phyloP scores from a whole-genome alignment of 2,113 vertebrate genomes.

The Halichoerus grypus region DNA sequence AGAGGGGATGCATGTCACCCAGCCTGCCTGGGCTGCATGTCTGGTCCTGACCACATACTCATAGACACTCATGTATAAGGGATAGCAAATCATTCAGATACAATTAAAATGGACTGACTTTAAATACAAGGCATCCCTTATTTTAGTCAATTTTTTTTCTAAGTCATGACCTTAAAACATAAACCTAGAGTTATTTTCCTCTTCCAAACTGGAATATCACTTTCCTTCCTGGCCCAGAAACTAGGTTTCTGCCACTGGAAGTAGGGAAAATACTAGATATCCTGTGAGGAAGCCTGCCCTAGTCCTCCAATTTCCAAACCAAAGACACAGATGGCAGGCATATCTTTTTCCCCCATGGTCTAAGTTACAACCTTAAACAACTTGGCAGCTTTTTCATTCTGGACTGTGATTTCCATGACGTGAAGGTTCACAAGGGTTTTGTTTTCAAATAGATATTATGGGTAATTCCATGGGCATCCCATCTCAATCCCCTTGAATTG shows the following conservation, averaged over 20 bases:
- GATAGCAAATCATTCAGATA: not conserved
- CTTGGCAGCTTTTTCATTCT: constrained; percentile 48
- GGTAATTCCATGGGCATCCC: constrained; percentile 57
- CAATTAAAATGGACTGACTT: constrained; percentile 45
- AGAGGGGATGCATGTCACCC: not conserved
- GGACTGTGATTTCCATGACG: constrained; percentile 55
- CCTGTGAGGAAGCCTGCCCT: constrained; percentile 61
- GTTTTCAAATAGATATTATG: constrained; percentile 45
- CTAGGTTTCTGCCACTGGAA: constrained; percentile 2
- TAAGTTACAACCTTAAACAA: constrained; percentile 71
- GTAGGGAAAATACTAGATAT: constrained; percentile 70
- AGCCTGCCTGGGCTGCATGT: not conserved
- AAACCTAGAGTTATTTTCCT: constrained; percentile 57
- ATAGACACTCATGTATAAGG: not conserved
- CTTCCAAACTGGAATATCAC: constrained; percentile 67
- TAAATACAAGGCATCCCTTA: constrained; percentile 56
- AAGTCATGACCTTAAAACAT: constrained; percentile 62
- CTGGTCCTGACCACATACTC: not conserved
- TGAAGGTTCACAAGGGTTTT: constrained; percentile 51
- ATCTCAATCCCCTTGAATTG: constrained; percentile 47
- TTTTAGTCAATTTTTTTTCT: constrained; percentile 35
- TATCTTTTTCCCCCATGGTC: constrained; percentile 42
- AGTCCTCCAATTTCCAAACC: constrained; percentile 74
- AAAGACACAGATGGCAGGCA: constrained; percentile 72
- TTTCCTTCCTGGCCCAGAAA: constrained; percentile 58